Percentiles rank a stretch among this genome's conserved stretches.
Conservation (phyloP, 1,140 invertebrate species). For the Drosophila pectinifera region DNA sequence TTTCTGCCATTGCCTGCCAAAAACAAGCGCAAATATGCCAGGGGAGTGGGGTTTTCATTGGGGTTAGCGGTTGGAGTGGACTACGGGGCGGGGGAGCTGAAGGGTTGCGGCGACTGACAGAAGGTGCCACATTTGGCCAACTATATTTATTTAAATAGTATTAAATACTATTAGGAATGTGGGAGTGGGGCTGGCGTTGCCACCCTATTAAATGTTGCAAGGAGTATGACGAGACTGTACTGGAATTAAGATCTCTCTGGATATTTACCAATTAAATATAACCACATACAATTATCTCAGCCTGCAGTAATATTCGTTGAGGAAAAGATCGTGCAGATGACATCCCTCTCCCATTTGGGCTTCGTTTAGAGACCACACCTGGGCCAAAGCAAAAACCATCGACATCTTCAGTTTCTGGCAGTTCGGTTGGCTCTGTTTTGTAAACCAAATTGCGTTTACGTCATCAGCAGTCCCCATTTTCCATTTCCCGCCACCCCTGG, state of each 20-base stretch:
- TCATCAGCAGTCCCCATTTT: conserved; percentile 40
- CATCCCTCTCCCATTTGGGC: neutral
- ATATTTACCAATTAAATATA: too few relatives aligned
- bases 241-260: too few relatives aligned
- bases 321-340: too few relatives aligned
- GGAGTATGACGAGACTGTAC: too few relatives aligned
- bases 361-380: conserved; percentile 1
- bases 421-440: conserved; percentile 17
- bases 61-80: too few relatives aligned
- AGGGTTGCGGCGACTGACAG: conserved; percentile 6
- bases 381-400: conserved; percentile 2
- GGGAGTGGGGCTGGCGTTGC: too few relatives aligned
- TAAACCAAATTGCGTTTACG: conserved; percentile 50
- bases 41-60: neutral
- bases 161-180: too few relatives aligned
- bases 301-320: too few relatives aligned
- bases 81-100: neutral
- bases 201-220: too few relatives aligned
- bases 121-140: conserved; percentile 46
- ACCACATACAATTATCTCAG: too few relatives aligned
- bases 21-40: conserved; percentile 12
- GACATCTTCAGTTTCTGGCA: conserved; percentile 20
- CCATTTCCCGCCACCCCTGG: neutral
- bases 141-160: too few relatives aligned
- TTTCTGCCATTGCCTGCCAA: conserved; percentile 30